These are phyloP conservation scores for Oxyscelio sp. DNA, from an alignment of 2,888 invertebrate genomes.

Conservation along the genomic window DNA sequence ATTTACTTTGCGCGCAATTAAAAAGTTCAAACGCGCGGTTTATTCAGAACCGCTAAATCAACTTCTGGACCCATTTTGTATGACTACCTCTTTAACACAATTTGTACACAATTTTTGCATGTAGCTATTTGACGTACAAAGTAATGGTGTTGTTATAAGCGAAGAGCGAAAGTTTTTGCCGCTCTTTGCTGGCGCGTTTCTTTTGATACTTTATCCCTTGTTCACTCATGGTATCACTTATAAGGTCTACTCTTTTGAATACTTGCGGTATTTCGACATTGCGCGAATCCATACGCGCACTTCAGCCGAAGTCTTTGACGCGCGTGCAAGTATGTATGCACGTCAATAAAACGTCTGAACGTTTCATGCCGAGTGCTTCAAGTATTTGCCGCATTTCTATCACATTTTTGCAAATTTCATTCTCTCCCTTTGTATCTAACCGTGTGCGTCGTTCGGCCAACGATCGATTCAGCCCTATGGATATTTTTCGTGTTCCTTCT, in stretches of 20 bases:
- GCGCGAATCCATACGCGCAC: constrained; percentile 48
- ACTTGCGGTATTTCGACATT: constrained; percentile 54
- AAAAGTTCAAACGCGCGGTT: too few species aligned
- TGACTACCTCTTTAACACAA: too few species aligned
- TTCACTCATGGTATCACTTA: constrained; percentile 21
- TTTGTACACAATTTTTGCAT: too few species aligned
- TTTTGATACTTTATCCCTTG: constrained; percentile 48
- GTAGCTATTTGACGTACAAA: too few species aligned
- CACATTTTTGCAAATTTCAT: constrained; percentile 39
- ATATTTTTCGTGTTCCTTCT: too few species aligned
- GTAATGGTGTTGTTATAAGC: too few species aligned
- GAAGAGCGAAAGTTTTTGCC: constrained; percentile 29
- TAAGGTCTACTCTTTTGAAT: constrained; percentile 46
- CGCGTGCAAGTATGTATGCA: constrained; percentile 39
- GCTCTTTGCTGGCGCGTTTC: constrained; percentile 31
- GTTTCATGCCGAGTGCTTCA: constrained; percentile 42
- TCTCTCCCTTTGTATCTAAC: too few species aligned
- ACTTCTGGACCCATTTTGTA: too few species aligned
- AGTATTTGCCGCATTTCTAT: constrained; percentile 45
- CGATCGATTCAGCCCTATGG: too few species aligned
- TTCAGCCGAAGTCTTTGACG: constrained; percentile 53
- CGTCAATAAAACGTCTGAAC: constrained; percentile 53
- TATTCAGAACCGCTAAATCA: too few species aligned
- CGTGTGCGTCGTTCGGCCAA: too few species aligned
- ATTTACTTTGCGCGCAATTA: too few species aligned